Percentiles rank a stretch among this genome's conserved stretches.
Evolutionary conservation across 1,140 invertebrate species (phyloP).

Genomic region (Calycopis cecrops): DNA sequence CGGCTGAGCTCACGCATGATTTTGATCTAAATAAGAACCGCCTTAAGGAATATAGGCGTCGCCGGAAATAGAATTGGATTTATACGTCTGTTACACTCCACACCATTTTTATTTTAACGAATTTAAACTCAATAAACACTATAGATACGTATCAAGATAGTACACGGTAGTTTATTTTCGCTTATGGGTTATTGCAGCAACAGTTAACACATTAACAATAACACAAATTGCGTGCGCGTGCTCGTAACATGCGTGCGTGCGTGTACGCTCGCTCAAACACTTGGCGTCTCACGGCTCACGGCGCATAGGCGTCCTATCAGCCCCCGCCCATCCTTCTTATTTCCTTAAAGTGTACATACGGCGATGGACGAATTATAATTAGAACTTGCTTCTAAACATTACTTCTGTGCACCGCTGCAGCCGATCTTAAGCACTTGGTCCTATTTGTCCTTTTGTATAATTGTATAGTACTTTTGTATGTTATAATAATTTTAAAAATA

Average conservation of each 20-base stretch:
- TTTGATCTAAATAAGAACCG: conserved; percentile 62
- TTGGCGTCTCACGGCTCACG: neutral
- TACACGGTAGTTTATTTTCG: neutral
- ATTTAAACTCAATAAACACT: too few relatives aligned
- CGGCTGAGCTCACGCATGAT: conserved; percentile 69
- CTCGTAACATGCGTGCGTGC: neutral
- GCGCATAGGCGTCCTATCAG: neutral
- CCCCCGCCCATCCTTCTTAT: conserved; percentile 5
- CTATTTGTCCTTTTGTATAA: too few relatives aligned
- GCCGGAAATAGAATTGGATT: conserved; percentile 65
- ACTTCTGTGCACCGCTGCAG: too few relatives aligned
- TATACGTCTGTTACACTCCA: conserved; percentile 38
- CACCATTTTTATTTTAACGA: neutral
- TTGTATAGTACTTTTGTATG: too few relatives aligned
- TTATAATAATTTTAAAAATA: too few relatives aligned
- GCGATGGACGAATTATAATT: too few relatives aligned
- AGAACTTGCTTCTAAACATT: too few relatives aligned
- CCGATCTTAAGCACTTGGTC: too few relatives aligned
- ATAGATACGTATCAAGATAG: neutral
- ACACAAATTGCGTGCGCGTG: conserved; percentile 2
- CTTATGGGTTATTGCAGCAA: neutral
- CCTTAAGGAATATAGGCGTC: conserved; percentile 56
- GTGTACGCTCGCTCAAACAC: neutral
- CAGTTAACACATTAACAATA: neutral
- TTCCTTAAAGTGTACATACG: neutral